Base-by-base conservation (phyloP, 2,113 vertebrate species). In the Eclectus roratus region DNA sequence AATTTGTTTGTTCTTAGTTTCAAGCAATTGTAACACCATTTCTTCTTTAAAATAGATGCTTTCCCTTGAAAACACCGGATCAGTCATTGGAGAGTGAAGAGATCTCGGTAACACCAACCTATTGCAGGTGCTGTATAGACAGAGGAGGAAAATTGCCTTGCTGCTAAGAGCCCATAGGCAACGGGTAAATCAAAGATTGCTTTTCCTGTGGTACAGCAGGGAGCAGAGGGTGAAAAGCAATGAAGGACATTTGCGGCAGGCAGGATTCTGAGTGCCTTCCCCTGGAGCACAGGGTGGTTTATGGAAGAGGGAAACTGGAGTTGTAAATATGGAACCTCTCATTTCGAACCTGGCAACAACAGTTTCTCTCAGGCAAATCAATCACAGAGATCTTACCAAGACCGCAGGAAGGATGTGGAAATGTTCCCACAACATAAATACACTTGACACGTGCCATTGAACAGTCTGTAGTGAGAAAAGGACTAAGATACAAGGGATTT, bases 401-500 rank as follows among this genome's bases (percentile, higher is more conserved):
- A 82, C 61, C 90, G 41, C 56, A 69, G 88, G 70, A 94, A 91
- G 81, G 43, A 29, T 25, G 81, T 95, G 92, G 93, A 93, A 91
- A 43, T 33, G 14, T 91, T 96, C 87, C 78, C 74, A 77, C 47
- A 47, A 64, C 78, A 70, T 85, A 91, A 96, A 94, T 87, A 81
- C 56, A 17, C 63, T 71, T 95, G 93, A 93, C 81, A 86, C 78
- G 84, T 94, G 80, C 91, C 87, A 81, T 10, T 53, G 87, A 89
- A 5, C 69, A 63, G 37, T 63, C 73, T 86, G 80, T 49, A 74
- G 69, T 81, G 87, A 84, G 93, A 94, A 95, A 89, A 49, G 50
- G 73, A 93, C 74, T 39, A 90, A 89, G 89, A 81, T 10, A 25
- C 33, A 21, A 39, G 46, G 47, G 37, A 27, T 50, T 74, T 55